These are phyloP conservation scores for Ondatra zibethicus DNA, from an alignment of 2,113 vertebrate species.

Conservation along the genomic window DNA sequence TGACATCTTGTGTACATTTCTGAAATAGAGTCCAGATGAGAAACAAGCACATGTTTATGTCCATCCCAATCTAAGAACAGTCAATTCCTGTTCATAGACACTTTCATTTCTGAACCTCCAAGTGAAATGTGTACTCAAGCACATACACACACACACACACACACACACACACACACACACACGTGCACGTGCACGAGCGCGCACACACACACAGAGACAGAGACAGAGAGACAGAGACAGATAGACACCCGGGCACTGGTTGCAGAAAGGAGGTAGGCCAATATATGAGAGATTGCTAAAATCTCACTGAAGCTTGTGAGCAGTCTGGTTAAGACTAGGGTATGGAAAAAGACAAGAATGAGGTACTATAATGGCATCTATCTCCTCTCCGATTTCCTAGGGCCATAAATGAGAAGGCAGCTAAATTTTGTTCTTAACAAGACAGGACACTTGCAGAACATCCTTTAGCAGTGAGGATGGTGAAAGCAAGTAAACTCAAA, in stretches of 20 bases:
- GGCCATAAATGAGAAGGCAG: conserved; percentile 2
- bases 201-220: neutral
- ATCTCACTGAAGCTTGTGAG: neutral
- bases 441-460: conserved; percentile 18
- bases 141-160: rapidly evolving
- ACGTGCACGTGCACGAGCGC: too few species aligned
- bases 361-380: neutral
- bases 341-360: conserved; percentile 27
- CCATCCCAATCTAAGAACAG: conserved; percentile 41
- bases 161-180: neutral
- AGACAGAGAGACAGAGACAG: neutral
- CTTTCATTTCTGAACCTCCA: conserved; percentile 68
- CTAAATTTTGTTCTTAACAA: neutral
- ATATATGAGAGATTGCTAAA: conserved; percentile 23
- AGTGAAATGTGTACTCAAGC: neutral
- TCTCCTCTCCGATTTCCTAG: conserved; percentile 25
- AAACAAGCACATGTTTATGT: conserved; percentile 52
- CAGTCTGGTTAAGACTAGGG: neutral
- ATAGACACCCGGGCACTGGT: neutral
- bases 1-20: conserved; percentile 74
- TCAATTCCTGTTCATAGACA: conserved; percentile 56
- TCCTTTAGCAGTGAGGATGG: neutral
- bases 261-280: conserved; percentile 3
- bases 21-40: conserved; percentile 80
- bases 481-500: conserved; percentile 28